Conservation (phyloP, 2,797 vertebrate species). For the Dendrocincla tyrannina region DNA sequence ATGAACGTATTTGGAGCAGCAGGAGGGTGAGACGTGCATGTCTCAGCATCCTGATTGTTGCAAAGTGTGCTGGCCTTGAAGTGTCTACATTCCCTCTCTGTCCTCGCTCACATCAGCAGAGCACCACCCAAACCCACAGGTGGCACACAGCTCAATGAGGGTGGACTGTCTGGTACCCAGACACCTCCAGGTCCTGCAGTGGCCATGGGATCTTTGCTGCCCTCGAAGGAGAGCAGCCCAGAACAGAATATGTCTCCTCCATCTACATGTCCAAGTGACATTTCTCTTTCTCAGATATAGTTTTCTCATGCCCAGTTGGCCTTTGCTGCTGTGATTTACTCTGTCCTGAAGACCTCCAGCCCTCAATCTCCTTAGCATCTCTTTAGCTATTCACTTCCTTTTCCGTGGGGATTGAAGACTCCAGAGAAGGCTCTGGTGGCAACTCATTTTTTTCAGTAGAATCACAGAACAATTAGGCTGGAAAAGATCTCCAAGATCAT, state of each 20-base stretch:
- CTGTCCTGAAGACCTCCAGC: background rate
- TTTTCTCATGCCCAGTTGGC: background rate
- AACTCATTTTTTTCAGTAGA: background rate
- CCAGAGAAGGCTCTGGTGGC: background rate
- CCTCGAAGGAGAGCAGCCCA: background rate
- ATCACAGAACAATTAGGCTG: background rate
- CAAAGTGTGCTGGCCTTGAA: background rate
- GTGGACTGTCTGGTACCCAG: background rate
- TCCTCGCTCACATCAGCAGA: background rate
- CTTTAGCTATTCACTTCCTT: background rate
- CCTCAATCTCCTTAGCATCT: background rate
- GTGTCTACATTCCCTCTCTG: background rate
- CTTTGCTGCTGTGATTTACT: background rate
- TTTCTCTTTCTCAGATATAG: background rate
- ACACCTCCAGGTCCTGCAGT: background rate
- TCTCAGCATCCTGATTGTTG: background rate
- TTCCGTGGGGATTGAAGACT: background rate
- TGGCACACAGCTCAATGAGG: background rate
- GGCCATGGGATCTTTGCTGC: background rate
- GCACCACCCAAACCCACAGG: background rate
- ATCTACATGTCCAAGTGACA: rapidly evolving
- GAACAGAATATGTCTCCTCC: background rate
- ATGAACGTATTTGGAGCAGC: background rate
- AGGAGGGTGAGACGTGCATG: rapidly evolving
- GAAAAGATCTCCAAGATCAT: background rate